Evolutionary conservation across 2,113 vertebrate species (phyloP).

Genomic region (Nesogale talazaci): DNA sequence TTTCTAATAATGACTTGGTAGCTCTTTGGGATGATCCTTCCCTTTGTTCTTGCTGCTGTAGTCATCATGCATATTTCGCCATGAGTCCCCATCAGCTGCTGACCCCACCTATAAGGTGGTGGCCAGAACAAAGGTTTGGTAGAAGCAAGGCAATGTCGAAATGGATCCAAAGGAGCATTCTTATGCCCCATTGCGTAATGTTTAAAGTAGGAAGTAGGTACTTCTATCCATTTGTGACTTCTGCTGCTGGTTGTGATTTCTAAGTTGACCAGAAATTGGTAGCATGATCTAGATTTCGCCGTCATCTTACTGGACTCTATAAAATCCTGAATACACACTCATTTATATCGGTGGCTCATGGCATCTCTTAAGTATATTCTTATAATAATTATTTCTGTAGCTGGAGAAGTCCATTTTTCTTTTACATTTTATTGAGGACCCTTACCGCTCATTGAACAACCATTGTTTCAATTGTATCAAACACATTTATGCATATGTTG

Average conservation of each 20-base stretch:
- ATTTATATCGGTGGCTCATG: neutral
- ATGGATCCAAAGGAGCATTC: neutral
- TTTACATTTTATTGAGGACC: too few species aligned
- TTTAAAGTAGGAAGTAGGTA: neutral
- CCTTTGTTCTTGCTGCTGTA: neutral
- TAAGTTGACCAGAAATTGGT: neutral
- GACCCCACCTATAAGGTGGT: neutral
- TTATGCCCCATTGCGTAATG: neutral
- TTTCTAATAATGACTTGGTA: neutral
- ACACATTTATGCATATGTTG: too few species aligned
- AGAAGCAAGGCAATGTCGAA: neutral
- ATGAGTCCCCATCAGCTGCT: neutral
- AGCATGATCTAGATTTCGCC: neutral
- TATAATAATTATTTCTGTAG: neutral
- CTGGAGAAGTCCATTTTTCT: neutral
- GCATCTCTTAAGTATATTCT: neutral
- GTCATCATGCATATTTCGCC: neutral
- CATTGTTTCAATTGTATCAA: too few species aligned
- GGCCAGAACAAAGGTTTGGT: neutral
- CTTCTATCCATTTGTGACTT: neutral
- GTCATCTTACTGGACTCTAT: neutral
- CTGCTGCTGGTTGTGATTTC: neutral
- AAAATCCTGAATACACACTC: constrained; percentile 7
- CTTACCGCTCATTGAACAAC: too few species aligned
- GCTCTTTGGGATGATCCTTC: neutral